Evolutionary conservation across 2,888 invertebrate species (phyloP).

Genomic region (Thereva unica): DNA sequence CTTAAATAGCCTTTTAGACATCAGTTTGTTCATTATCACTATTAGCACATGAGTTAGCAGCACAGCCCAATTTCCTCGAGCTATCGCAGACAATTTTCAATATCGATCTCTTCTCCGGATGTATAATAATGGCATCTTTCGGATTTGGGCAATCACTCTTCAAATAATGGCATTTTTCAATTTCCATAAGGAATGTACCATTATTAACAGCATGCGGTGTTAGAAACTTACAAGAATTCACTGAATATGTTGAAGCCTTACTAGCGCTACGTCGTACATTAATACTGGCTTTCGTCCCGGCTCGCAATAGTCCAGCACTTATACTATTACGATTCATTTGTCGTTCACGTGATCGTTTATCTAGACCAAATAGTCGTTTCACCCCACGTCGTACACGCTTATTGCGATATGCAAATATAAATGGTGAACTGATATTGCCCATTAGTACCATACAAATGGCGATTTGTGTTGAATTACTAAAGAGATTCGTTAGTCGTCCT

Average conservation of each 20-base stretch:
- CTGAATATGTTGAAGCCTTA: slow-evolving; percentile 55
- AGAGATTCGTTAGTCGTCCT: slow-evolving; percentile 52
- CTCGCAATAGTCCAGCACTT: slow-evolving; percentile 36
- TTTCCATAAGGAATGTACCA: slow-evolving; percentile 39
- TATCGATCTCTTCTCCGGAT: slow-evolving; percentile 48
- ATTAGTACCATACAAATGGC: slow-evolving; percentile 56
- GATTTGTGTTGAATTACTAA: slow-evolving; percentile 53
- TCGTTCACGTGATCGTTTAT: slow-evolving; percentile 49
- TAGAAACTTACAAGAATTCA: slow-evolving; percentile 54
- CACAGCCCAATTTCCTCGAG: slow-evolving; percentile 53
- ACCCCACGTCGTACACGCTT: slow-evolving; percentile 59
- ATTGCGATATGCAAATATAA: slow-evolving; percentile 58
- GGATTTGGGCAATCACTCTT: slow-evolving; percentile 20
- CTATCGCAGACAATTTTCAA: slow-evolving; percentile 56
- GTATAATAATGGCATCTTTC: slow-evolving; percentile 48
- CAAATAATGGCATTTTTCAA: slow-evolving; percentile 40
- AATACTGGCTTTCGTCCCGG: slow-evolving; percentile 45
- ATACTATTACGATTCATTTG: slow-evolving; percentile 9
- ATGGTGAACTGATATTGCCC: slow-evolving; percentile 57
- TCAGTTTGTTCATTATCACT: slow-evolving; percentile 52
- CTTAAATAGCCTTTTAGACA: slow-evolving; percentile 47
- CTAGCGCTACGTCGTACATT: slow-evolving; percentile 55
- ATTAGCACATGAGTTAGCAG: slow-evolving; percentile 51
- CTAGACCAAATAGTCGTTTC: slow-evolving; percentile 54
- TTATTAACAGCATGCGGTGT: slow-evolving; percentile 48